Conservation (phyloP, 37 sponge, comb jelly and placozoan genomes). For the Spongilla lacustris region DNA sequence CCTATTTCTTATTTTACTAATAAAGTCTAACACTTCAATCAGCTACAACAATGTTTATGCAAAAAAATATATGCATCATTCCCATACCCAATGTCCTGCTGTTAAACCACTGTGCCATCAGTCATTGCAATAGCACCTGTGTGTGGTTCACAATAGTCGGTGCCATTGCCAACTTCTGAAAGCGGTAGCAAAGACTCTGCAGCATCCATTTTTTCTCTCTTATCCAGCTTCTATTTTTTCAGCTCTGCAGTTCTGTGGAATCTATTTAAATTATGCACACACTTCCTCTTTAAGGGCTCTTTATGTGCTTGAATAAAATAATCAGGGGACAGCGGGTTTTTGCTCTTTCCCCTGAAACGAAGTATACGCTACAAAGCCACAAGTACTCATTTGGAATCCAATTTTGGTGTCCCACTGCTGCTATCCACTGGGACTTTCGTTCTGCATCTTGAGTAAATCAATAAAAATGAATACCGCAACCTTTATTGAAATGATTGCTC, state of each 20-base stretch:
- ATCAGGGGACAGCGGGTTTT: constrained; percentile 34
- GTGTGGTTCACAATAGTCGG: not conserved
- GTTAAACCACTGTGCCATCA: too few relatives aligned
- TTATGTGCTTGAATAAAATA: constrained; percentile 3
- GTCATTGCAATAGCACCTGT: too few relatives aligned
- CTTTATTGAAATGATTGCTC: constrained; percentile 23
- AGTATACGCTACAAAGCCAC: constrained; percentile 27
- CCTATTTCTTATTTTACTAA: too few relatives aligned
- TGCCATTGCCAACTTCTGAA: not conserved
- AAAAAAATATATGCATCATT: too few relatives aligned
- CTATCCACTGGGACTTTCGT: constrained; percentile 35
- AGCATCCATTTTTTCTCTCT: constrained; percentile 16
- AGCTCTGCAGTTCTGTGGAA: too few relatives aligned
- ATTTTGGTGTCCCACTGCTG: constrained; percentile 43
- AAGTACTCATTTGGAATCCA: constrained; percentile 32
- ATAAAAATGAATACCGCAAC: constrained; percentile 38
- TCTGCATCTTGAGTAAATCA: constrained; percentile 33
- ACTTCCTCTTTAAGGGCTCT: not conserved
- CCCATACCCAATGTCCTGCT: too few relatives aligned
- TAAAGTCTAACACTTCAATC: too few relatives aligned
- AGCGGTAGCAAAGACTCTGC: not conserved
- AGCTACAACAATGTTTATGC: too few relatives aligned
- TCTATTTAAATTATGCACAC: too few relatives aligned
- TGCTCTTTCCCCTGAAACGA: constrained; percentile 21
- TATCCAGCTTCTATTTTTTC: not conserved